phyloP scores from a whole-genome alignment of 2,113 vertebrate species.

The Amphiprion ocellaris region DNA sequence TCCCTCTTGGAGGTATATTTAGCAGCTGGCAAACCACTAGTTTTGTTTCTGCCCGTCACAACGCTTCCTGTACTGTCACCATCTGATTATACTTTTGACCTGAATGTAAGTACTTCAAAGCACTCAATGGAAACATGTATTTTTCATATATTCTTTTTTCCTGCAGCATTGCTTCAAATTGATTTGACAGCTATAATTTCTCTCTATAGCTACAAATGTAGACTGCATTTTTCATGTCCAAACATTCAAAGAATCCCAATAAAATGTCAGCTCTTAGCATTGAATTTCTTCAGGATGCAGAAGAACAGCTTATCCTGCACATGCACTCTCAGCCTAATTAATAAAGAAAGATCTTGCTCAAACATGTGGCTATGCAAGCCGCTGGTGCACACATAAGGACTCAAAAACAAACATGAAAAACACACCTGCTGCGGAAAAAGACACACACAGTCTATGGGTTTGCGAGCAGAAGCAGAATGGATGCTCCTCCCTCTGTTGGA shows the following conservation, averaged over 20 bases:
- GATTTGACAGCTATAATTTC: no score
- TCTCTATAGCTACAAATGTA: background rate
- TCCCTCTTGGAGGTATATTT: no score
- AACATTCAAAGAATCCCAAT: no score
- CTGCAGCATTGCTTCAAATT: no score
- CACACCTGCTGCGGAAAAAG: slow-evolving; percentile 26
- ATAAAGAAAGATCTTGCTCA: background rate
- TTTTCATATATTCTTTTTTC: no score
- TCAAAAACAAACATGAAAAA: background rate
- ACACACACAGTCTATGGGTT: slow-evolving; percentile 16
- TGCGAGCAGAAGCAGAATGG: slow-evolving; percentile 21
- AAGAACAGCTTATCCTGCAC: background rate
- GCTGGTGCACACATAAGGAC: background rate
- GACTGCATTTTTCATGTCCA: background rate
- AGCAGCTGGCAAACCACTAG: no score
- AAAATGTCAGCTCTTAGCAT: background rate
- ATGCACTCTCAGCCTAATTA: background rate
- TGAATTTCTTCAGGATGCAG: background rate
- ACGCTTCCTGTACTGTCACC: no score
- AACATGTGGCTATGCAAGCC: slow-evolving; percentile 5
- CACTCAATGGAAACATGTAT: no score
- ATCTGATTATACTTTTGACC: no score
- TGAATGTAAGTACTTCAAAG: no score
- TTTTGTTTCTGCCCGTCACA: no score
- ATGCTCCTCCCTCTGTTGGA: slow-evolving; percentile 35